A percentile compares a stretch with the other conserved stretches of the same genome.
Conservation (phyloP, 2,113 vertebrate species). For the Alligator sinensis region DNA sequence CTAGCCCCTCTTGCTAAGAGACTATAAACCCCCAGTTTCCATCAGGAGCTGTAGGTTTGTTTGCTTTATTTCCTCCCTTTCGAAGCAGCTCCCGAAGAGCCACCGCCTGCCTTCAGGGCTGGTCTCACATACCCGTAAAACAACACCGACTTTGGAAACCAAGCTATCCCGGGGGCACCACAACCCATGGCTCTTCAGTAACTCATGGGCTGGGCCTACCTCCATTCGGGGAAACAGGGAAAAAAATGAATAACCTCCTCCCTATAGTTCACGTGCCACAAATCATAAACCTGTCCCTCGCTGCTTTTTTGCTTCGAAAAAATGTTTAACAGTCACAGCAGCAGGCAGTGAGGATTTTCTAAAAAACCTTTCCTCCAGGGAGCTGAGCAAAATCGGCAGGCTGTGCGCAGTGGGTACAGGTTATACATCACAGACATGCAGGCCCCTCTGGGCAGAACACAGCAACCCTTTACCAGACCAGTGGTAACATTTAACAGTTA, state of each 20-base stretch:
- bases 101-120: not conserved
- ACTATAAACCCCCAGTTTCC: not conserved
- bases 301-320: slow-evolving; percentile 17
- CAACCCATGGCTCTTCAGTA: not conserved
- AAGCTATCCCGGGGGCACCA: not conserved
- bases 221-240: not conserved
- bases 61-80: not conserved
- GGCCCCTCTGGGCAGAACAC: not conserved
- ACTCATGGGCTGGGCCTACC: not conserved
- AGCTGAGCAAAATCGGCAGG: not conserved
- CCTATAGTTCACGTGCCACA: not conserved
- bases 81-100: not conserved
- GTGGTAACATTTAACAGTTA: not conserved
- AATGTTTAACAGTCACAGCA: slow-evolving; percentile 69
- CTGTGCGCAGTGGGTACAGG: not conserved
- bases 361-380: not conserved
- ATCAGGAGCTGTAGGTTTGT: not conserved
- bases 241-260: not conserved
- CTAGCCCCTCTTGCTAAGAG: not conserved
- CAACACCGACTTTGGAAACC: not conserved
- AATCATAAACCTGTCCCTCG: slow-evolving; percentile 25
- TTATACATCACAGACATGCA: not conserved
- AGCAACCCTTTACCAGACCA: not conserved
- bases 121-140: not conserved
- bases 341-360: slow-evolving; percentile 49